A percentile compares a stretch with the other conserved stretches of the same genome.
Conservation (phyloP, 2,113 vertebrate genomes). For the Sminthopsis crassicaudata region DNA sequence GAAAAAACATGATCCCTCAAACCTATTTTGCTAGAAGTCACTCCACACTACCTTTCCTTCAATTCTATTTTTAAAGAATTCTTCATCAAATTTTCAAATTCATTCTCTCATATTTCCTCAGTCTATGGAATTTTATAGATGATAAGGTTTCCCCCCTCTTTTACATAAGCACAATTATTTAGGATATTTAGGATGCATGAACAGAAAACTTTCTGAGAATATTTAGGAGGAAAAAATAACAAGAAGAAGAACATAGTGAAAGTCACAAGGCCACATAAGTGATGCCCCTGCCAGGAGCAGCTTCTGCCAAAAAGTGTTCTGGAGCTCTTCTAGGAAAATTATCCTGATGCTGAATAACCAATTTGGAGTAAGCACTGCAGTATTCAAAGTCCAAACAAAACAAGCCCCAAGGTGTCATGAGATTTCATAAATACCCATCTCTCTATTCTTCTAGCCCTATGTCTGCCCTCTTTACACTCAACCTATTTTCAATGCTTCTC, state of each 20-base stretch:
- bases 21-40: not conserved
- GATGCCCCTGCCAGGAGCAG: conserved; percentile 37
- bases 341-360: conserved; percentile 42
- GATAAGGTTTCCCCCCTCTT: conserved; percentile 29
- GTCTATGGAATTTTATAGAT: conserved; percentile 66
- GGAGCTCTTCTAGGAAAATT: conserved; percentile 21
- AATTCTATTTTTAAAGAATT: not conserved
- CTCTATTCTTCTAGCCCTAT: conserved; percentile 29
- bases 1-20: not conserved
- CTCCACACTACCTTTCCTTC: not conserved
- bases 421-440: conserved; percentile 56
- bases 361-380: conserved; percentile 68
- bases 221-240: conserved; percentile 25
- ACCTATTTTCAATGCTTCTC: conserved; percentile 58
- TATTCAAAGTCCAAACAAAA: conserved; percentile 55
- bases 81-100: not conserved
- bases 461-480: conserved; percentile 22
- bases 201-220: conserved; percentile 49
- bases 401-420: conserved; percentile 37
- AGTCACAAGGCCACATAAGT: conserved; percentile 53
- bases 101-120: not conserved
- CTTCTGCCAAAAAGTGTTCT: conserved; percentile 32
- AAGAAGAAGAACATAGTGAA: conserved; percentile 25
- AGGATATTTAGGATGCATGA: conserved; percentile 50
- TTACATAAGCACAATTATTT: conserved; percentile 44